Percentiles rank a stretch among this genome's conserved stretches.
phyloP scores from a whole-genome alignment of 2,113 vertebrate species.

The Ptilonorhynchus violaceus region DNA sequence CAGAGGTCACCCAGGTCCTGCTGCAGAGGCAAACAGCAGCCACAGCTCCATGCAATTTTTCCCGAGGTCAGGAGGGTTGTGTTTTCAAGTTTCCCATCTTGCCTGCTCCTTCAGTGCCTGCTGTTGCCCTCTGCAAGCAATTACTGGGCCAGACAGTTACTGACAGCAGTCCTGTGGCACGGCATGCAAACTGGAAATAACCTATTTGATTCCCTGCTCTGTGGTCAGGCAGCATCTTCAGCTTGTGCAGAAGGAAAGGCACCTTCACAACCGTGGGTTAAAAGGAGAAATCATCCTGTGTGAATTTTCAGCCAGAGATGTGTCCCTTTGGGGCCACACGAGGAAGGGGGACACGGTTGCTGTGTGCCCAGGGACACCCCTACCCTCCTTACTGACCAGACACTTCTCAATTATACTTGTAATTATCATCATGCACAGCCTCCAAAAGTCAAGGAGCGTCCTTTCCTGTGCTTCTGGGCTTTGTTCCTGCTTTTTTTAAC shows the following conservation, averaged over 20 bases:
- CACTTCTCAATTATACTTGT: neutral
- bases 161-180: neutral
- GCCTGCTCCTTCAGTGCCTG: neutral
- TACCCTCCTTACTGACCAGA: neutral
- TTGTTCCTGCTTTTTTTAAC: neutral
- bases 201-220: neutral
- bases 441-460: neutral
- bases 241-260: neutral
- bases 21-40: neutral
- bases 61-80: constrained; percentile 20
- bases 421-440: neutral
- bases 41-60: neutral
- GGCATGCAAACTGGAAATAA: neutral
- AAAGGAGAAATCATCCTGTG: neutral
- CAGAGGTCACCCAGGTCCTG: neutral
- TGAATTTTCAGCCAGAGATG: neutral
- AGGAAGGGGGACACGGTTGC: neutral
- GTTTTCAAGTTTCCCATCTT: neutral
- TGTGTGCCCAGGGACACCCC: neutral
- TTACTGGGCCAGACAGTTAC: neutral
- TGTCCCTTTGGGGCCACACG: neutral
- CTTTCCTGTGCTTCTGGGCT: neutral
- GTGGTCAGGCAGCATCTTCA: neutral
- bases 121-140: constrained; percentile 29
- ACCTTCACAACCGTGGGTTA: neutral